Evolutionary conservation across 1,140 invertebrate genomes (phyloP).

Genomic region (Drosophila serrata): DNA sequence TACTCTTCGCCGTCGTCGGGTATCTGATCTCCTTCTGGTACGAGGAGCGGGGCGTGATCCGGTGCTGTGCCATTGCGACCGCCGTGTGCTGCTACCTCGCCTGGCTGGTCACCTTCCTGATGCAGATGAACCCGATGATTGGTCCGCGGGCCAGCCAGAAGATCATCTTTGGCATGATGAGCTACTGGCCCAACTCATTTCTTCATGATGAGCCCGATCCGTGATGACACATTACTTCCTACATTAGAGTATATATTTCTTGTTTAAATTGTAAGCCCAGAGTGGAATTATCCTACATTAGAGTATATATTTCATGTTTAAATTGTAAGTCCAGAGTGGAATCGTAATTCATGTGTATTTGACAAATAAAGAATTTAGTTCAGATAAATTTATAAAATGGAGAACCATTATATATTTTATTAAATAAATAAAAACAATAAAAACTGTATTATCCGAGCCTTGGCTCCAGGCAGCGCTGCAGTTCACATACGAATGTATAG

Average conservation of each 20-base stretch:
- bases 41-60: conserved; percentile 41
- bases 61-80: conserved; percentile 46
- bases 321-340: too few relatives aligned
- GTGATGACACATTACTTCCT: background rate
- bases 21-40: conserved; percentile 21
- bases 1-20: conserved; percentile 23
- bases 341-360: too few relatives aligned
- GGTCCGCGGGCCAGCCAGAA: conserved; percentile 43
- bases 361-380: background rate
- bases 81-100: conserved; percentile 64
- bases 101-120: conserved; percentile 62
- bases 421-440: conserved; percentile 4
- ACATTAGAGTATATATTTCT: background rate
- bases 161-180: conserved; percentile 41
- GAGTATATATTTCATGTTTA: too few relatives aligned
- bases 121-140: conserved; percentile 65
- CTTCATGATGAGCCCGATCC: conserved; percentile 20
- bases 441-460: background rate
- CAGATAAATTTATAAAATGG: background rate
- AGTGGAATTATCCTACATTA: background rate
- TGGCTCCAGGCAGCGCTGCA: conserved; percentile 13
- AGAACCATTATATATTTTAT: background rate
- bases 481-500: conserved; percentile 16
- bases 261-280: background rate
- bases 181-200: conserved; percentile 57